Percentiles rank a stretch among this genome's conserved stretches.
These are phyloP conservation scores for Camelus bactrianus DNA, from an alignment of 2,113 vertebrate species.

Conservation along the genomic window DNA sequence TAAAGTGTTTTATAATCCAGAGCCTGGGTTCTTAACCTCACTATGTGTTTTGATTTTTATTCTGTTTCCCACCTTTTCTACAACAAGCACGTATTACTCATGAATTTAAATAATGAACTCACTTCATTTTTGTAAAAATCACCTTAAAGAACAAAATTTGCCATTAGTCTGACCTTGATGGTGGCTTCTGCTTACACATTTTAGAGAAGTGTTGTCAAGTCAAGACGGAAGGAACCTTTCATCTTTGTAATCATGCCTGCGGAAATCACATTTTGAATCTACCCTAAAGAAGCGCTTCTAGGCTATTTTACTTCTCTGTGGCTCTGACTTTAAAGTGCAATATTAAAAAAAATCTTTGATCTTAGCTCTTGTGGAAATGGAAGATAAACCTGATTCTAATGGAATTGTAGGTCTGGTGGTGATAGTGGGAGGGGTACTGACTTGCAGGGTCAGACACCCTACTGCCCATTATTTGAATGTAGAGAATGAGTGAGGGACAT, in stretches of 20 bases:
- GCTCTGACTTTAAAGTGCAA: neutral
- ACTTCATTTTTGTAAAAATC: neutral
- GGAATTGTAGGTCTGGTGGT: neutral
- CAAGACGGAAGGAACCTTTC: neutral
- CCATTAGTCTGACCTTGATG: neutral
- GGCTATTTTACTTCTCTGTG: neutral
- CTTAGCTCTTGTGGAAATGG: neutral
- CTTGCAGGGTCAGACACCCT: neutral
- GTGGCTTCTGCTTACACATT: neutral
- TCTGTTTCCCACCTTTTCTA: neutral
- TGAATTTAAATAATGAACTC: neutral
- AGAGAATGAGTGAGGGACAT: neutral
- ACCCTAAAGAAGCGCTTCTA: neutral
- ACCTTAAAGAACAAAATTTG: neutral
- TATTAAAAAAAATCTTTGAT: neutral
- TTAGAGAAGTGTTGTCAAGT: neutral
- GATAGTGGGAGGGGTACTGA: neutral
- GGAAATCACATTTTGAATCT: neutral
- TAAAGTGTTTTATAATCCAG: neutral
- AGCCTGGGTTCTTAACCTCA: neutral
- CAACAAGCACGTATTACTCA: neutral
- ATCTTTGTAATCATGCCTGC: neutral
- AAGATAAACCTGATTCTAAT: neutral
- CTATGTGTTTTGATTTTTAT: slow-evolving; percentile 1
- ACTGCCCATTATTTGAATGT: neutral